Conservation (phyloP, 37 sponge, comb jelly and placozoan species). For the Hormiphora californensis region DNA sequence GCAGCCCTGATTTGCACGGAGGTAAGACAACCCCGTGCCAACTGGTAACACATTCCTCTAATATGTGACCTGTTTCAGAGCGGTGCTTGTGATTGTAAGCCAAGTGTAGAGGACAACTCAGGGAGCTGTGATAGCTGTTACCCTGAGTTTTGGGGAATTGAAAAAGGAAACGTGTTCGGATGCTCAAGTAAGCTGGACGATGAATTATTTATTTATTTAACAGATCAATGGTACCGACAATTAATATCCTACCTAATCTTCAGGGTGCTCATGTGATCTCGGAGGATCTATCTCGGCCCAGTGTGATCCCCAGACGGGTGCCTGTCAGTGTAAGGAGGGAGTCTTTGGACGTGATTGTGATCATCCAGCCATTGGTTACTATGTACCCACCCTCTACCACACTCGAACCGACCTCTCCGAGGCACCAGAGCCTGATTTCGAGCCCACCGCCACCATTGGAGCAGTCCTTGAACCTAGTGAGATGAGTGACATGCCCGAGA, state of each 20-base stretch:
- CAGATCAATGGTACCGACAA: neutral
- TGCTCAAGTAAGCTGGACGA: neutral
- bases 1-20: too few species aligned
- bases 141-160: neutral
- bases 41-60: too few species aligned
- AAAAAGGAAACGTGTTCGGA: neutral
- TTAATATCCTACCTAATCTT: neutral
- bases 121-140: conserved; percentile 19
- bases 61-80: too few species aligned
- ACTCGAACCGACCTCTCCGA: neutral
- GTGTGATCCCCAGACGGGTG: conserved; percentile 27
- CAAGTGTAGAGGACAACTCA: neutral
- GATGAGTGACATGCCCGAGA: neutral
- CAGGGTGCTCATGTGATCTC: conserved; percentile 46
- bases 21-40: too few species aligned
- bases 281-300: conserved; percentile 24
- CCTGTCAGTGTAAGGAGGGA: conserved; percentile 5
- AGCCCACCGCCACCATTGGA: neutral
- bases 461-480: conserved; percentile 34
- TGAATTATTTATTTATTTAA: neutral
- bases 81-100: conserved; percentile 10
- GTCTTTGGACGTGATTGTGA: conserved; percentile 38
- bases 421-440: neutral
- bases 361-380: neutral
- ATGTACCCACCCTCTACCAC: conserved; percentile 11